phyloP scores from a whole-genome alignment of 2,797 vertebrate genomes.

The Scyliorhinus canicula region DNA sequence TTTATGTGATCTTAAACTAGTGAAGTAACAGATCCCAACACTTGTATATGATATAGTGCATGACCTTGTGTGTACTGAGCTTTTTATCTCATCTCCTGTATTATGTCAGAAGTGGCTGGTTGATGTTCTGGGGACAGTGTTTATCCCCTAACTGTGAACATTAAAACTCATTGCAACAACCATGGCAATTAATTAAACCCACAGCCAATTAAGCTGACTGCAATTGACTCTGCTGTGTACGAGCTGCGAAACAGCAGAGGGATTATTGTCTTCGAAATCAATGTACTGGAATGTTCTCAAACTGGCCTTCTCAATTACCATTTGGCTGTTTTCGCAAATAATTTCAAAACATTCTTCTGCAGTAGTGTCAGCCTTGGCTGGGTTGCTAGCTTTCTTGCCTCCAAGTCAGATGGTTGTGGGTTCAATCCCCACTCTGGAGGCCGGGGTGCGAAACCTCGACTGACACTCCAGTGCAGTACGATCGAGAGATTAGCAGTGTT shows the following conservation, averaged over 20 bases:
- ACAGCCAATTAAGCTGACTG: slow-evolving; percentile 77
- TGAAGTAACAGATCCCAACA: background rate
- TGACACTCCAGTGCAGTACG: background rate
- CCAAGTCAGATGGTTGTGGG: background rate
- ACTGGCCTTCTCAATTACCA: slow-evolving; percentile 50
- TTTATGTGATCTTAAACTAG: background rate
- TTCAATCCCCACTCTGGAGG: background rate
- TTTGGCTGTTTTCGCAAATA: background rate
- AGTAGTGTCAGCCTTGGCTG: background rate
- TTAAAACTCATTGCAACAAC: background rate
- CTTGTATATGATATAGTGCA: background rate
- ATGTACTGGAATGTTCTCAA: slow-evolving; percentile 67
- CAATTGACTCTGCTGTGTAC: slow-evolving; percentile 72
- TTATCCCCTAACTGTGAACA: background rate
- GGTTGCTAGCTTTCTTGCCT: background rate
- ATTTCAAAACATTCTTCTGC: background rate
- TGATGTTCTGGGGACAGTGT: background rate
- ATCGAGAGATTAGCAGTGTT: background rate
- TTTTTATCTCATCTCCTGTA: background rate
- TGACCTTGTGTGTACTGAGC: background rate
- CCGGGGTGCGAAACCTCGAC: background rate
- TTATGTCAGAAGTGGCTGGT: background rate
- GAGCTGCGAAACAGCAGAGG: slow-evolving; percentile 82
- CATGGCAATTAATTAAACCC: slow-evolving; percentile 65
- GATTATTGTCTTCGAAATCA: slow-evolving; percentile 82